Percentiles rank a stretch among this genome's conserved stretches.
Conservation (phyloP, 2,888 invertebrate species). For the Callimorpha dominula region DNA sequence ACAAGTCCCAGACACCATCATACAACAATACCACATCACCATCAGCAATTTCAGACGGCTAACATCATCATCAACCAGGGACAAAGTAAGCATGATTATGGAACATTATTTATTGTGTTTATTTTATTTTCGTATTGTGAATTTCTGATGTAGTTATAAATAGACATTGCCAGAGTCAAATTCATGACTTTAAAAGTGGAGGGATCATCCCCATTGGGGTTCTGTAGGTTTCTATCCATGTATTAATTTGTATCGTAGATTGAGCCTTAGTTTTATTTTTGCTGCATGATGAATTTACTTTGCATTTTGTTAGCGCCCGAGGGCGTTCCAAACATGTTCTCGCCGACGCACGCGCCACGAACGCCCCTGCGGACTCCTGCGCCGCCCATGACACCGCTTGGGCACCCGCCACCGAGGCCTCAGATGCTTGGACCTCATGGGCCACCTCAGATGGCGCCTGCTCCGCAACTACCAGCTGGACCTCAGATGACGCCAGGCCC, state of each 20-base stretch:
- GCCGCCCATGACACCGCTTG: constrained; percentile 57
- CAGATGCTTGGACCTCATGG: constrained; percentile 65
- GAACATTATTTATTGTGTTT: not conserved
- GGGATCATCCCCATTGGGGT: not conserved
- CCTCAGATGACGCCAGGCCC: constrained; percentile 66
- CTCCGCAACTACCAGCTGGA: constrained; percentile 69
- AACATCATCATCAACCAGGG: constrained; percentile 83
- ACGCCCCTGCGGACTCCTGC: constrained; percentile 72
- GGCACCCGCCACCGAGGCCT: constrained; percentile 51
- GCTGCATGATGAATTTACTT: constrained; percentile 66
- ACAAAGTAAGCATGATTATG: constrained; percentile 71
- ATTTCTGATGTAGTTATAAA: constrained; percentile 26
- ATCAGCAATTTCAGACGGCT: constrained; percentile 79
- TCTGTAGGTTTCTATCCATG: constrained; percentile 20
- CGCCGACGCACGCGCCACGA: constrained; percentile 76
- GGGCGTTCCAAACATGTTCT: constrained; percentile 83
- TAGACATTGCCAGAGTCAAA: not conserved
- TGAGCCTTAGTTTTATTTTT: constrained; percentile 51
- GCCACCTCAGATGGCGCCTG: constrained; percentile 71
- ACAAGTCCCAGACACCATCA: constrained; percentile 83
- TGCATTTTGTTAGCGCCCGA: constrained; percentile 80
- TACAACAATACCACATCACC: constrained; percentile 77
- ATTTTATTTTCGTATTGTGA: constrained; percentile 12
- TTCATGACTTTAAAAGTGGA: not conserved
- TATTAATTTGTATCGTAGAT: constrained; percentile 41